phyloP scores from a whole-genome alignment of 2,797 vertebrate genomes.

The Gadopsis bispinosus region DNA sequence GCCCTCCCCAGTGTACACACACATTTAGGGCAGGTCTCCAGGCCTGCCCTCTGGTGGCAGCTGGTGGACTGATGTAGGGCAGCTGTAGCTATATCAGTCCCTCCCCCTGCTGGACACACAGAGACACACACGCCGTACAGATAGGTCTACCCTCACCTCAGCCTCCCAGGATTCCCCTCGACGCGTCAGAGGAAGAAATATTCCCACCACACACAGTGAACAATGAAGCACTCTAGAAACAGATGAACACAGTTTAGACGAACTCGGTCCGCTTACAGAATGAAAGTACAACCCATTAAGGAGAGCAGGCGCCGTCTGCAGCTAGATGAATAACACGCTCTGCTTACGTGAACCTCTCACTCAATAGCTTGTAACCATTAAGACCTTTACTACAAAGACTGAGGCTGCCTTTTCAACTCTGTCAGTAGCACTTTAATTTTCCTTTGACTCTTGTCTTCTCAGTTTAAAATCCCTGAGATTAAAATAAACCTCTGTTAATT shows the following conservation, averaged over 20 bases:
- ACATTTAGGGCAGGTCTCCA: slow-evolving; percentile 56
- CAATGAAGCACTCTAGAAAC: slow-evolving; percentile 22
- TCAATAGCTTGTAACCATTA: background rate
- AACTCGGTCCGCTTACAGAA: background rate
- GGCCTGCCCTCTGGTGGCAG: slow-evolving; percentile 68
- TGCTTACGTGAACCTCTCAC: background rate
- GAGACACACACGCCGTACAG: slow-evolving; percentile 10
- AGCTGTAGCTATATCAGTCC: slow-evolving; percentile 64
- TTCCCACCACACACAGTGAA: slow-evolving; percentile 23
- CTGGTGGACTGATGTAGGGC: slow-evolving; percentile 65
- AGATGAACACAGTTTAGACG: background rate
- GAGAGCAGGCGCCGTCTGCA: background rate
- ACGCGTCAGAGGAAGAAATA: background rate
- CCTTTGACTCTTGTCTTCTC: background rate
- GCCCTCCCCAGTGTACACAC: slow-evolving; percentile 5
- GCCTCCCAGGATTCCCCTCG: slow-evolving; percentile 27
- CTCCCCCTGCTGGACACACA: slow-evolving; percentile 44
- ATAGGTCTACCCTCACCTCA: slow-evolving; percentile 52
- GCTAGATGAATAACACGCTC: too few species aligned
- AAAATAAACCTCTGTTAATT: background rate
- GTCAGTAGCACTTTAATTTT: background rate
- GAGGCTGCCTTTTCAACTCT: background rate
- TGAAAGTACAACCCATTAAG: accelerated
- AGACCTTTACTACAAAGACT: background rate
- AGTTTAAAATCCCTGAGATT: background rate